A percentile compares a stretch with the other conserved stretches of the same genome.
Conservation (phyloP, 2,797 vertebrate genomes). For the Eupleurogrammus muticus region DNA sequence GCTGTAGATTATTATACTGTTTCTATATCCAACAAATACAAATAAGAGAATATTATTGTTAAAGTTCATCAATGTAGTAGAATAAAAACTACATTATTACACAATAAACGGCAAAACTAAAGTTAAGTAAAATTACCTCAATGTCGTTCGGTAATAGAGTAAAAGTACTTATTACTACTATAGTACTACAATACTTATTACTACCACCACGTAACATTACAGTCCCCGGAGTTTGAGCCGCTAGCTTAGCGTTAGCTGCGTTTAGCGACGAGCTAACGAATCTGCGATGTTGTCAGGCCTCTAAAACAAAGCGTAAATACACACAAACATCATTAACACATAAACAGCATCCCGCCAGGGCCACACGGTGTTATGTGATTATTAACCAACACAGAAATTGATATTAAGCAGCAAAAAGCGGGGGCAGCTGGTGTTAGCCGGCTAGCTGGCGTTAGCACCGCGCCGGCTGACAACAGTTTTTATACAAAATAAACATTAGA, state of each 20-base stretch:
- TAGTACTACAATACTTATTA: too few species aligned
- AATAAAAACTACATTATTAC: too few species aligned
- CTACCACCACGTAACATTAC: neutral
- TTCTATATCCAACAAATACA: too few species aligned
- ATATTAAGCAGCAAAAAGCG: neutral
- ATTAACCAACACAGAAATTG: neutral
- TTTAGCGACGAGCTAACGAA: neutral
- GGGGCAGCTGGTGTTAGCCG: conserved; percentile 34
- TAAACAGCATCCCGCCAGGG: rapidly evolving
- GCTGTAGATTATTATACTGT: too few species aligned
- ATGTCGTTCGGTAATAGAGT: too few species aligned
- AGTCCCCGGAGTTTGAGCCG: neutral
- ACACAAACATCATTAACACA: neutral
- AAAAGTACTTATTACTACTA: too few species aligned
- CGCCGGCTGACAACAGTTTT: conserved; percentile 13
- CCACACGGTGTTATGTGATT: neutral
- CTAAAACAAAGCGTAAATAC: neutral
- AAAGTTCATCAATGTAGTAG: too few species aligned
- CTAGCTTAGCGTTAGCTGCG: conserved; percentile 27
- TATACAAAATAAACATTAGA: neutral
- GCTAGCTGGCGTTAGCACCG: conserved; percentile 42
- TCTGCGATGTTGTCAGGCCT: conserved; percentile 27
- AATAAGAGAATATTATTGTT: too few species aligned
- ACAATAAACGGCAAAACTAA: too few species aligned
- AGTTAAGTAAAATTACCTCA: too few species aligned